Conservation (phyloP, 2,888 invertebrate species). For the Leistus spinibarbis region DNA sequence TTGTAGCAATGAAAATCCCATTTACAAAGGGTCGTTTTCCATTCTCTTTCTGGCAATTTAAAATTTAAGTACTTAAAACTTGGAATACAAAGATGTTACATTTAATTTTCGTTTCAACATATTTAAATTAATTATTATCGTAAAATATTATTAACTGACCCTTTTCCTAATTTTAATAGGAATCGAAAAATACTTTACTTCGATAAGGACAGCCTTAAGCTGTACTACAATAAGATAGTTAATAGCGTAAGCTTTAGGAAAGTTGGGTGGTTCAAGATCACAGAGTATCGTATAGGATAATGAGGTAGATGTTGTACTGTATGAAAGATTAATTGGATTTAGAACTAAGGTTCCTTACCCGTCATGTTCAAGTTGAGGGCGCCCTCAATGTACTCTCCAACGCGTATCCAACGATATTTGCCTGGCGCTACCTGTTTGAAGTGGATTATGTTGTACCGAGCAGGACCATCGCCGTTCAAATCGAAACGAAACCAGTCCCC, state of each 20-base stretch:
- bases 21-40: background rate
- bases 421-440: conserved; percentile 82
- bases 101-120: too few relatives aligned
- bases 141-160: too few relatives aligned
- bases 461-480: conserved; percentile 89
- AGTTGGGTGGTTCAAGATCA: background rate
- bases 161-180: too few relatives aligned
- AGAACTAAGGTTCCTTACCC: conserved; percentile 62
- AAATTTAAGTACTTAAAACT: background rate
- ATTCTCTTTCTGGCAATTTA: background rate
- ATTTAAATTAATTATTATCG: too few relatives aligned
- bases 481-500: conserved; percentile 91
- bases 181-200: too few relatives aligned
- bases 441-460: conserved; percentile 93
- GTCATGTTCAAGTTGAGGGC: conserved; percentile 78
- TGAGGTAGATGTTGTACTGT: background rate
- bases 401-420: conserved; percentile 82
- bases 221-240: too few relatives aligned
- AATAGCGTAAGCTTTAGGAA: background rate
- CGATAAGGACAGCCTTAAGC: too few relatives aligned
- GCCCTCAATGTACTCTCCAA: conserved; percentile 86
- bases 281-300: background rate
- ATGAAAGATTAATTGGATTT: background rate
- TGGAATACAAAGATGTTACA: background rate
- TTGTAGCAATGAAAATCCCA: background rate